Percentiles rank a stretch among this genome's conserved stretches.
Evolutionary conservation across 2,888 invertebrate species (phyloP).

Genomic region (Tipula helvola): DNA sequence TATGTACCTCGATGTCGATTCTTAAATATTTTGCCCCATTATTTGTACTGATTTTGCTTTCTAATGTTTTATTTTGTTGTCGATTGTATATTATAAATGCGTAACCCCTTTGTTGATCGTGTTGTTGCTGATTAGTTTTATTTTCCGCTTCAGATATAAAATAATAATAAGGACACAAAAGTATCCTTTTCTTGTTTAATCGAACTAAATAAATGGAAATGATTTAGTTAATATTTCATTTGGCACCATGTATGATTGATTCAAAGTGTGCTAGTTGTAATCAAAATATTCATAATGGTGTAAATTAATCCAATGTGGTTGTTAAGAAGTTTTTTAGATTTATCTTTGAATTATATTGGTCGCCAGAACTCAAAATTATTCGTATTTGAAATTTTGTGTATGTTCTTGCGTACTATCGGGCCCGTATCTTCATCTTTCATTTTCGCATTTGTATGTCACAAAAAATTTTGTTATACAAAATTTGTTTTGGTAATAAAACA

Average conservation of each 20-base stretch:
- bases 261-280: not conserved
- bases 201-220: slow-evolving; percentile 4
- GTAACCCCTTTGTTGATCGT: not conserved
- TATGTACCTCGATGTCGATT: not conserved
- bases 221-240: not conserved
- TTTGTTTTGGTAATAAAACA: too few relatives aligned
- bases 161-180: not conserved
- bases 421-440: too few relatives aligned
- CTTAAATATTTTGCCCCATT: not conserved
- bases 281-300: too few relatives aligned
- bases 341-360: too few relatives aligned
- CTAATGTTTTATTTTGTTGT: not conserved
- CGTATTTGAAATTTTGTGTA: too few relatives aligned
- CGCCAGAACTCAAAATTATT: too few relatives aligned
- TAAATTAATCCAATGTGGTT: too few relatives aligned
- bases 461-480: too few relatives aligned
- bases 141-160: not conserved
- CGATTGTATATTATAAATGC: not conserved
- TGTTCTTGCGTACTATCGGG: too few relatives aligned
- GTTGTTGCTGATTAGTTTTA: slow-evolving; percentile 4
- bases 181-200: not conserved
- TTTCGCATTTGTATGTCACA: too few relatives aligned
- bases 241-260: not conserved
- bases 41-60: not conserved
- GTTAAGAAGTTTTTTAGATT: too few relatives aligned